phyloP scores from a whole-genome alignment of 2,113 vertebrate species.

The Delphinapterus leucas region DNA sequence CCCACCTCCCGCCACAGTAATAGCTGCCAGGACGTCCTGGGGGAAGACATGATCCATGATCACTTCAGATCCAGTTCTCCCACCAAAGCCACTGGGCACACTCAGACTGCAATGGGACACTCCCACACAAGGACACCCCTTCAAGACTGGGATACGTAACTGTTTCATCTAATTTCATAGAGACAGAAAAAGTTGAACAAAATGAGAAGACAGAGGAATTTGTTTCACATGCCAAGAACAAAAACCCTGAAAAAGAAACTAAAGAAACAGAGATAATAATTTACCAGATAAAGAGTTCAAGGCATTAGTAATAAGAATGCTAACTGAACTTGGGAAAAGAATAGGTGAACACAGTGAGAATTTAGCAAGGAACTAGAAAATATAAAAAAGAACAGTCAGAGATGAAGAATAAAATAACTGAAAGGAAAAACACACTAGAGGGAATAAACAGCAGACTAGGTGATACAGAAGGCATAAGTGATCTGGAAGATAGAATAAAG shows the following conservation, averaged over 20 bases:
- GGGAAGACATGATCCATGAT: not conserved
- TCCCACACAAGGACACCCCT: not conserved
- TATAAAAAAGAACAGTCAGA: not conserved
- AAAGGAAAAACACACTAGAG: no score
- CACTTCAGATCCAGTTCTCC: not conserved
- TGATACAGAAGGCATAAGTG: no score
- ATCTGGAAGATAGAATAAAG: not conserved
- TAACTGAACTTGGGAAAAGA: not conserved
- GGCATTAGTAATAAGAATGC: not conserved
- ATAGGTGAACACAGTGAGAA: not conserved
- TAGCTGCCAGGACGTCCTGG: not conserved
- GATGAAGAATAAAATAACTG: not conserved
- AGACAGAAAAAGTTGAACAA: not conserved
- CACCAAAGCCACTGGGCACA: not conserved
- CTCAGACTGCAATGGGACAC: not conserved
- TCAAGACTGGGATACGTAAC: not conserved
- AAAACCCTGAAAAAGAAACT: not conserved
- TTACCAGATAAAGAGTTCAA: not conserved
- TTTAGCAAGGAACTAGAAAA: not conserved
- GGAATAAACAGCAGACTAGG: no score
- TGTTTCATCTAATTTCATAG: not conserved
- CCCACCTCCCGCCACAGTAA: not conserved
- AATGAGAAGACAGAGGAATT: not conserved
- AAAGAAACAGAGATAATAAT: not conserved
- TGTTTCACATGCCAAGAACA: not conserved